Conservation (phyloP, 2,888 invertebrate genomes). For the Meliscaeva auricollis region DNA sequence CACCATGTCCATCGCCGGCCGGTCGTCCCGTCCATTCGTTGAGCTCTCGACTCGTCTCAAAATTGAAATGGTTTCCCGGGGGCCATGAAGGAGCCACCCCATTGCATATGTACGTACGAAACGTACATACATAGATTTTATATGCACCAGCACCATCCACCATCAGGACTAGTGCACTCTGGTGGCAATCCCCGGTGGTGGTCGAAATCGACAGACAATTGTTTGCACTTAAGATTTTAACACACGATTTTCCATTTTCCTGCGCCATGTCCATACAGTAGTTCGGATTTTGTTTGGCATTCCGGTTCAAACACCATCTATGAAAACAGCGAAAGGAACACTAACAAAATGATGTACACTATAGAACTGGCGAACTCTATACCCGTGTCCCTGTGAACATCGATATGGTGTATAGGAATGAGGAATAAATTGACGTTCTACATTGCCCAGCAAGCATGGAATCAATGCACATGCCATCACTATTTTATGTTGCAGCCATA, state of each 20-base stretch:
- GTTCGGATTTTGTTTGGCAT: conserved; percentile 54
- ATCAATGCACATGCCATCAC: conserved; percentile 75
- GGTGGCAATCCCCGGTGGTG: conserved; percentile 82
- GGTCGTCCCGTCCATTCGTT: conserved; percentile 51
- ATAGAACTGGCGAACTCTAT: conserved; percentile 32
- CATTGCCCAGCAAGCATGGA: conserved; percentile 66
- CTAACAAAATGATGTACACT: conserved; percentile 18
- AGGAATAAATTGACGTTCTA: conserved; percentile 76
- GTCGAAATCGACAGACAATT: conserved; percentile 83
- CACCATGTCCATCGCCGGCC: conserved; percentile 47
- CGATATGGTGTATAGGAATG: conserved; percentile 70
- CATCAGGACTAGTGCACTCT: conserved; percentile 45
- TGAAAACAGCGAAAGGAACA: conserved; percentile 37
- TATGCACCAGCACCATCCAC: not conserved
- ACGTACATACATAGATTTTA: not conserved
- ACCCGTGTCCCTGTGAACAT: conserved; percentile 62
- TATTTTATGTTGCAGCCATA: conserved; percentile 54
- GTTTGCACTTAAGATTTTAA: conserved; percentile 85
- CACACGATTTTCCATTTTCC: conserved; percentile 82
- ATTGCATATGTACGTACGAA: not conserved
- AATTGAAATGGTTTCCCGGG: conserved; percentile 70
- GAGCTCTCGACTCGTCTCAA: conserved; percentile 67
- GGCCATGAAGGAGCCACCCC: conserved; percentile 65
- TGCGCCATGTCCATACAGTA: conserved; percentile 72
- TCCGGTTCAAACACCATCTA: conserved; percentile 69